These are phyloP conservation scores for Globodera rostochiensis DNA, from an alignment of 1,140 invertebrate genomes.

Conservation along the genomic window DNA sequence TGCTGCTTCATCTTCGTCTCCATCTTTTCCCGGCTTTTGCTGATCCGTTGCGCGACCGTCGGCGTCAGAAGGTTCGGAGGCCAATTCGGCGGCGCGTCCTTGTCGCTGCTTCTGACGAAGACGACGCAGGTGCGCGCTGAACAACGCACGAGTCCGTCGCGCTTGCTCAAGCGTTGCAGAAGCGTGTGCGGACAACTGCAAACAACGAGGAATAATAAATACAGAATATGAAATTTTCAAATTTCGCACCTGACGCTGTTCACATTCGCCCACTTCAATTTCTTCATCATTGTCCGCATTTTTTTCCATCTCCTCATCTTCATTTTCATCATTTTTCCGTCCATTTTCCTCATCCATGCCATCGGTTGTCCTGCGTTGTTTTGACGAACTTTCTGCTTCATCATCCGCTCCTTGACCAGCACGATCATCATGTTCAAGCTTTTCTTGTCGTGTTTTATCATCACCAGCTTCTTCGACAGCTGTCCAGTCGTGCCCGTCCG, in stretches of 20 bases:
- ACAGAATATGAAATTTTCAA: not conserved
- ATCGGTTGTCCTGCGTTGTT: too few relatives aligned
- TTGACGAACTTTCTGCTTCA: too few relatives aligned
- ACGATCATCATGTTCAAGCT: not conserved
- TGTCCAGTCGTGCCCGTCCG: not conserved
- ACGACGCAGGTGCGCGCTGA: constrained; percentile 4
- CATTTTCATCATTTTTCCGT: too few relatives aligned
- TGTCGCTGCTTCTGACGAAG: not conserved
- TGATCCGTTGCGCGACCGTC: not conserved
- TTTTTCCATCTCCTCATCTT: too few relatives aligned
- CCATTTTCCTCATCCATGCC: too few relatives aligned
- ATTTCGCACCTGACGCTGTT: not conserved
- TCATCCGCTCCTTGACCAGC: too few relatives aligned
- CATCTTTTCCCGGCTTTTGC: too few relatives aligned
- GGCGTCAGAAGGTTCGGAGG: not conserved
- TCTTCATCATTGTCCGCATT: too few relatives aligned
- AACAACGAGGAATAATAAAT: not conserved
- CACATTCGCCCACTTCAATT: not conserved
- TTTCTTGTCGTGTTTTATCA: not conserved
- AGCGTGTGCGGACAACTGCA: constrained; percentile 5
- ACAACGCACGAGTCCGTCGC: constrained; percentile 5
- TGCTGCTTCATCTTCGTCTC: too few relatives aligned
- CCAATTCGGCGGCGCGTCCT: not conserved
- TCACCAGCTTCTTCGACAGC: constrained; percentile 14
- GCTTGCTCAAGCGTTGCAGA: constrained; percentile 22